Conservation (phyloP, 2,113 vertebrate species). For the Pangasianodon hypophthalmus region DNA sequence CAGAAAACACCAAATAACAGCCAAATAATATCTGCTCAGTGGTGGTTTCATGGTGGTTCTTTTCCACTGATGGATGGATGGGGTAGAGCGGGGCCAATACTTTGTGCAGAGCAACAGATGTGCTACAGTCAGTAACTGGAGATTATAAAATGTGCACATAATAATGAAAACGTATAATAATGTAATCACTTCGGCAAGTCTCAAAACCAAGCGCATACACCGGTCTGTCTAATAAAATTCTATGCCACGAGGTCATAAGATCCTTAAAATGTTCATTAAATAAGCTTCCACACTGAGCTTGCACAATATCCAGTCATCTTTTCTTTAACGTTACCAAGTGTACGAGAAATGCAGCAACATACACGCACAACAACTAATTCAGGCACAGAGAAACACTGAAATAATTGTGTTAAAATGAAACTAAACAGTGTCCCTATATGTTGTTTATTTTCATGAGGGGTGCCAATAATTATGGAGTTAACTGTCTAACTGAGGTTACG, state of each 20-base stretch:
- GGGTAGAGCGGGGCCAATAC: background rate
- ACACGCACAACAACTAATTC: background rate
- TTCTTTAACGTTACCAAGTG: background rate
- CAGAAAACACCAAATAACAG: background rate
- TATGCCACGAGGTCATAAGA: background rate
- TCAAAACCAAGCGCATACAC: background rate
- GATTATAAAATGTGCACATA: background rate
- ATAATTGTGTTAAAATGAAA: background rate
- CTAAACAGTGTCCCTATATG: background rate
- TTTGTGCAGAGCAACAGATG: background rate
- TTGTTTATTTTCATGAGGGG: background rate
- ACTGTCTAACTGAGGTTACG: background rate
- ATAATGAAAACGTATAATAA: background rate
- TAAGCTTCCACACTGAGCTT: background rate
- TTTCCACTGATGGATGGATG: background rate
- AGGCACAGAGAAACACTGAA: background rate
- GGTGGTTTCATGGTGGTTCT: background rate
- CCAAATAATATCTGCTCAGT: background rate
- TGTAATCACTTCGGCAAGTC: background rate
- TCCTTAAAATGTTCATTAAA: background rate
- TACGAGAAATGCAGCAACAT: background rate
- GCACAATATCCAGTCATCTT: background rate
- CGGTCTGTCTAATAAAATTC: background rate
- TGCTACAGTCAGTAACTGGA: background rate
- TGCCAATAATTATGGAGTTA: background rate